A percentile compares a stretch with the other conserved stretches of the same genome.
phyloP scores from a whole-genome alignment of 2,113 vertebrate species.

The Nymphicus hollandicus region DNA sequence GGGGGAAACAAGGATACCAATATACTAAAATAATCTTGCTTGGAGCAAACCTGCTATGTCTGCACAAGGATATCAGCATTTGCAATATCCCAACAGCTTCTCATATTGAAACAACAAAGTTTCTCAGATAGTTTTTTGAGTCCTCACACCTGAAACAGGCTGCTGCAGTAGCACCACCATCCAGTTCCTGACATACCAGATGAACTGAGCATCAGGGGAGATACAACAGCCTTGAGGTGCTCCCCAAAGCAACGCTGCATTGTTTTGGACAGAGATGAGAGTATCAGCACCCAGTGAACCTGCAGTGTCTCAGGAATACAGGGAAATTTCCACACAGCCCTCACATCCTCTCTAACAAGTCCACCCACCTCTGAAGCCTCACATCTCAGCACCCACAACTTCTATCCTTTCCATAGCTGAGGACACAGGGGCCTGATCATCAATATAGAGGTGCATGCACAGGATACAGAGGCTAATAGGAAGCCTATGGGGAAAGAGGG shows the following conservation, averaged over 20 bases:
- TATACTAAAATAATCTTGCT: neutral
- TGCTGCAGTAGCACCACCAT: neutral
- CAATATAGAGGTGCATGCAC: neutral
- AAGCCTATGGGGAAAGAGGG: neutral
- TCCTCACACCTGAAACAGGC: neutral
- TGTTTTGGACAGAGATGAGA: neutral
- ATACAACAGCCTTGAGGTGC: neutral
- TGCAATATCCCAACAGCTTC: neutral
- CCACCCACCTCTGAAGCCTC: neutral
- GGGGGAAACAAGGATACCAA: neutral
- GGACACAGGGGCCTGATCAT: neutral
- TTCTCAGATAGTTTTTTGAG: neutral
- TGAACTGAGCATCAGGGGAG: neutral
- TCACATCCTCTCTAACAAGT: neutral
- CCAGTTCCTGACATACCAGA: neutral
- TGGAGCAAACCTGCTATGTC: neutral
- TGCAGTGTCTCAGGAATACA: neutral
- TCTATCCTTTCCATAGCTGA: neutral
- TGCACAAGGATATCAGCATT: neutral
- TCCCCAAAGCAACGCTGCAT: neutral
- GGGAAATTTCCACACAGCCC: neutral
- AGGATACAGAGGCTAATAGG: neutral
- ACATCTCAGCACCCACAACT: rapidly evolving
- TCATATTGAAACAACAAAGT: neutral
- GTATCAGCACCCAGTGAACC: neutral